Conservation (phyloP, 1,140 invertebrate species). For the Thrips palmi region DNA sequence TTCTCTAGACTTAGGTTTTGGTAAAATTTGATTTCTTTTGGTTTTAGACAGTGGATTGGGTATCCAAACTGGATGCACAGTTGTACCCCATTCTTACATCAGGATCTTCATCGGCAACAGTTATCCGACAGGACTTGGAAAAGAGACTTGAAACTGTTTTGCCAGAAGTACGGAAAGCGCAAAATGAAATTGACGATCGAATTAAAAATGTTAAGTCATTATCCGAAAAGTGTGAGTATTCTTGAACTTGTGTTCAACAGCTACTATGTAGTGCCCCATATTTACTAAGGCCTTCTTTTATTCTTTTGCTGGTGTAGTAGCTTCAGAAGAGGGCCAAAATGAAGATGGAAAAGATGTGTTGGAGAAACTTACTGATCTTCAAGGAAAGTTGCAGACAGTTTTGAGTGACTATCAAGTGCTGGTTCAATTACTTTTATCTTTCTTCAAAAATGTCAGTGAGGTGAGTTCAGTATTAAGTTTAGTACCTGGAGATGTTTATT, state of each 20-base stretch:
- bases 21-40: slow-evolving; percentile 14
- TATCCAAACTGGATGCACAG: slow-evolving; percentile 50
- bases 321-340: slow-evolving; percentile 24
- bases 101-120: slow-evolving; percentile 33
- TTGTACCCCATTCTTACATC: slow-evolving; percentile 58
- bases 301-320: too few relatives aligned
- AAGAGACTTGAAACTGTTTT: slow-evolving; percentile 35
- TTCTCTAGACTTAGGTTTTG: slow-evolving; percentile 3
- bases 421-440: slow-evolving; percentile 46
- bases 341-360: slow-evolving; percentile 33
- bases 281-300: slow-evolving; percentile 8
- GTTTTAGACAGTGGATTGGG: slow-evolving; percentile 50
- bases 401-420: slow-evolving; percentile 54
- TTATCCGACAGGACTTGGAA: slow-evolving; percentile 37
- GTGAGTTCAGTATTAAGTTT: slow-evolving; percentile 24
- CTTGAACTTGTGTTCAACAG: background rate
- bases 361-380: slow-evolving; percentile 39
- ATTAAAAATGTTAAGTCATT: slow-evolving; percentile 39
- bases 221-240: background rate
- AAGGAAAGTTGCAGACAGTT: slow-evolving; percentile 43
- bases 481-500: background rate
- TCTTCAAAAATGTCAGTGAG: slow-evolving; percentile 47
- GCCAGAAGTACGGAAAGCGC: slow-evolving; percentile 40
- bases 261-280: background rate
- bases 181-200: slow-evolving; percentile 47